Conservation (phyloP, 1,140 invertebrate species). For the Brachionus manjavacas region DNA sequence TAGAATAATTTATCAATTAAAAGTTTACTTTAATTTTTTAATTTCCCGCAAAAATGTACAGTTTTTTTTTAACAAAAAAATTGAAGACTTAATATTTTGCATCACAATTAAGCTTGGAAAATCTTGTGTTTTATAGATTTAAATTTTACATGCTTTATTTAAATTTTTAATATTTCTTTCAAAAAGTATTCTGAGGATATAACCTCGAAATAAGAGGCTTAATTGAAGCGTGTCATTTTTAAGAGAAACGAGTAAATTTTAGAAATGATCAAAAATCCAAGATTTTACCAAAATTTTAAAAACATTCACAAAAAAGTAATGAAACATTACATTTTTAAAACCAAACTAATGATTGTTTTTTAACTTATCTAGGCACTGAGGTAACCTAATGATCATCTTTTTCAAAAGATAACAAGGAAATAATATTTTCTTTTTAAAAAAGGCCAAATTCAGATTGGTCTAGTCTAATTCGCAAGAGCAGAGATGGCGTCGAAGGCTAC, state of each 20-base stretch:
- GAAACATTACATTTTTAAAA: conserved; percentile 14
- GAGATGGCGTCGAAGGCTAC: conserved; percentile 34
- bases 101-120: not conserved
- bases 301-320: conserved; percentile 27
- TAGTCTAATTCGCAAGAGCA: conserved; percentile 19
- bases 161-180: not conserved
- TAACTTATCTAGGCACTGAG: not conserved
- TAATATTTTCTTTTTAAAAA: not conserved
- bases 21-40: no score
- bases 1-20: no score
- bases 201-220: not conserved
- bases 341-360: not conserved
- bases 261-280: conserved; percentile 15
- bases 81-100: not conserved
- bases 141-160: not conserved
- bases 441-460: conserved; percentile 29
- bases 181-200: not conserved
- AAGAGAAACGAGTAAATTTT: not conserved
- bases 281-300: conserved; percentile 9
- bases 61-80: no score
- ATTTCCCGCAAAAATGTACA: no score
- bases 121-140: not conserved
- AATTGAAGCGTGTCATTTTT: not conserved
- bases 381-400: not conserved
- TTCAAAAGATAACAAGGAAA: not conserved